A percentile compares a stretch with the other conserved stretches of the same genome.
These are phyloP conservation scores for Escarpia spicata DNA, from an alignment of 2,888 invertebrate genomes.

Conservation along the genomic window DNA sequence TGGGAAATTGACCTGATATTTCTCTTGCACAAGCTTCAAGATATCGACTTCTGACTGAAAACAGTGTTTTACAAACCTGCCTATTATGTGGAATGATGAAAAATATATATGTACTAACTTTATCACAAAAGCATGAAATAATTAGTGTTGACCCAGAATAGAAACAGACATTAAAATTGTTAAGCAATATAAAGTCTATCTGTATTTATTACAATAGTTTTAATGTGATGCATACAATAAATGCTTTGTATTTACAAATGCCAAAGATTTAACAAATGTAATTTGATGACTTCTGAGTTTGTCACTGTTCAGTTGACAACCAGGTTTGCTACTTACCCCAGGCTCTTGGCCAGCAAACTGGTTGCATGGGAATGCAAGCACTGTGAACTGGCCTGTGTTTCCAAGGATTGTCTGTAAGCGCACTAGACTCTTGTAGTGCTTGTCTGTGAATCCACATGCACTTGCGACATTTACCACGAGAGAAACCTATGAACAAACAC, in stretches of 20 bases:
- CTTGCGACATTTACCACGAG: slow-evolving; percentile 70
- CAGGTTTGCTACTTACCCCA: slow-evolving; percentile 48
- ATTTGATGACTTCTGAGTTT: not conserved
- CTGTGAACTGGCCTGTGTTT: slow-evolving; percentile 57
- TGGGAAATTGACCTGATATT: slow-evolving; percentile 67
- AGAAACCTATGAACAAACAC: slow-evolving; percentile 55
- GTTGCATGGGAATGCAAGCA: slow-evolving; percentile 69
- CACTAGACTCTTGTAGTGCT: slow-evolving; percentile 66
- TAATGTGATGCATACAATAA: not conserved
- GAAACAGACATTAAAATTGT: not conserved
- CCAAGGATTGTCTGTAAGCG: slow-evolving; percentile 64
- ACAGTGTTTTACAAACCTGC: slow-evolving; percentile 17
- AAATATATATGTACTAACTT: not conserved
- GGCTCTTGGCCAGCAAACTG: slow-evolving; percentile 70
- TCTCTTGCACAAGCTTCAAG: slow-evolving; percentile 57
- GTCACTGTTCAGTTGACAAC: not conserved
- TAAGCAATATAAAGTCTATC: not conserved
- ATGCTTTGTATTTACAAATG: not conserved
- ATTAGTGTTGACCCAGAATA: not conserved
- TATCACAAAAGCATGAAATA: not conserved
- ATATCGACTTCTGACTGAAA: slow-evolving; percentile 64
- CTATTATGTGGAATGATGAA: not conserved
- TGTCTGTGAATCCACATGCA: slow-evolving; percentile 69
- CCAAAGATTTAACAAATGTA: not conserved
- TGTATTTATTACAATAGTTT: not conserved